phyloP scores from a whole-genome alignment of 1,140 invertebrate species.

The Galleria mellonella region DNA sequence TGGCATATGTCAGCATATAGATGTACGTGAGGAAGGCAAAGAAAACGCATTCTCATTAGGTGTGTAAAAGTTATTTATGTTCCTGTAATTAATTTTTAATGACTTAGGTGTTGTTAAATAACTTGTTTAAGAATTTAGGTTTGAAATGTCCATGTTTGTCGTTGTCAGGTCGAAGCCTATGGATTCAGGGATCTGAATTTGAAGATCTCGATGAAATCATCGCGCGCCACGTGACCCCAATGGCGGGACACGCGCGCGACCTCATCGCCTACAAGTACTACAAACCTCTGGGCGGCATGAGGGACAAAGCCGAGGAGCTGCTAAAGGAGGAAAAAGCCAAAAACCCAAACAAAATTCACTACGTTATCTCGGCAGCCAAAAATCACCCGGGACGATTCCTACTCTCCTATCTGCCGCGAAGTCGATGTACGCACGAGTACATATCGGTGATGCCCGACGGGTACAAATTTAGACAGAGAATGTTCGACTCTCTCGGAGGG shows the following conservation, averaged over 20 bases:
- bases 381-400: slow-evolving; percentile 96
- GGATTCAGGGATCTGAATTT: slow-evolving; percentile 93
- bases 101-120: background rate
- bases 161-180: slow-evolving; percentile 78
- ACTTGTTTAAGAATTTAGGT: slow-evolving; percentile 11
- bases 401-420: slow-evolving; percentile 93
- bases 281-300: slow-evolving; percentile 81
- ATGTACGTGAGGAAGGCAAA: slow-evolving; percentile 96
- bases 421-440: slow-evolving; percentile 91
- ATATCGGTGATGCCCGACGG: slow-evolving; percentile 94
- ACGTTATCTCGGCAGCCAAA: slow-evolving; percentile 90
- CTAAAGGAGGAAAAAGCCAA: slow-evolving; percentile 90
- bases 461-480: slow-evolving; percentile 91
- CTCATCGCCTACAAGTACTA: slow-evolving; percentile 95
- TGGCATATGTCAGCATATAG: slow-evolving; percentile 96
- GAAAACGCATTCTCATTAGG: slow-evolving; percentile 97
- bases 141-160: slow-evolving; percentile 4
- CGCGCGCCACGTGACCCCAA: slow-evolving; percentile 95
- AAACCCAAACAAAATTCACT: slow-evolving; percentile 92
- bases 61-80: slow-evolving; percentile 44
- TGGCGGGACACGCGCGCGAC: slow-evolving; percentile 94
- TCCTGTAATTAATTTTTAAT: background rate
- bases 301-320: slow-evolving; percentile 91
- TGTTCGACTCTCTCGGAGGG: slow-evolving; percentile 89
- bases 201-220: slow-evolving; percentile 99